These are phyloP conservation scores for Coranthus polyacanthus DNA, from an alignment of 2,797 vertebrate species.

Conservation along the genomic window DNA sequence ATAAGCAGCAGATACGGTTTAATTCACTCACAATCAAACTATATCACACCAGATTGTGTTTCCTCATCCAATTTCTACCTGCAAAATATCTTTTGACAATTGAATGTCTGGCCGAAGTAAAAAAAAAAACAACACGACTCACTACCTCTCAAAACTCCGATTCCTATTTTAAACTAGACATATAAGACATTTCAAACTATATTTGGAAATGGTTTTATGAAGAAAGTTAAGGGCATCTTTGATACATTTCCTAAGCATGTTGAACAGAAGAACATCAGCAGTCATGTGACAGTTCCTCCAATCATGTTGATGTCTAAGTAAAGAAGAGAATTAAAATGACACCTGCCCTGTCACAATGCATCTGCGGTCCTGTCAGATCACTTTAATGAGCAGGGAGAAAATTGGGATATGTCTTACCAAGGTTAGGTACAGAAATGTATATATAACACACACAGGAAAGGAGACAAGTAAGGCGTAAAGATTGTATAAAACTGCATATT, in stretches of 20 bases:
- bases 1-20: conserved; percentile 6
- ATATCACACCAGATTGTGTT: conserved; percentile 26
- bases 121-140: too few species aligned
- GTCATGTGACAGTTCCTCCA: not conserved
- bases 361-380: too few species aligned
- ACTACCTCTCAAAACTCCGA: too few species aligned
- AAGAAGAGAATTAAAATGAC: not conserved
- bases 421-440: too few species aligned
- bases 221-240: not conserved
- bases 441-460: too few species aligned
- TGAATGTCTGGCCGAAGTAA: conserved; percentile 1
- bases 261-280: not conserved
- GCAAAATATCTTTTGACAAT: conserved; percentile 22
- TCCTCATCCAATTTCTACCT: conserved; percentile 15
- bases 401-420: too few species aligned
- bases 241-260: not conserved
- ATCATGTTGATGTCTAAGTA: not conserved
- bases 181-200: too few species aligned
- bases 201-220: not conserved
- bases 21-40: conserved; percentile 10
- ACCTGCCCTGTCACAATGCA: too few species aligned
- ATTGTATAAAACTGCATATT: too few species aligned
- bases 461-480: too few species aligned
- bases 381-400: too few species aligned
- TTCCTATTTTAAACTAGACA: too few species aligned